These are phyloP conservation scores for Artibeus lituratus DNA, from an alignment of 2,797 vertebrate species.

Conservation along the genomic window DNA sequence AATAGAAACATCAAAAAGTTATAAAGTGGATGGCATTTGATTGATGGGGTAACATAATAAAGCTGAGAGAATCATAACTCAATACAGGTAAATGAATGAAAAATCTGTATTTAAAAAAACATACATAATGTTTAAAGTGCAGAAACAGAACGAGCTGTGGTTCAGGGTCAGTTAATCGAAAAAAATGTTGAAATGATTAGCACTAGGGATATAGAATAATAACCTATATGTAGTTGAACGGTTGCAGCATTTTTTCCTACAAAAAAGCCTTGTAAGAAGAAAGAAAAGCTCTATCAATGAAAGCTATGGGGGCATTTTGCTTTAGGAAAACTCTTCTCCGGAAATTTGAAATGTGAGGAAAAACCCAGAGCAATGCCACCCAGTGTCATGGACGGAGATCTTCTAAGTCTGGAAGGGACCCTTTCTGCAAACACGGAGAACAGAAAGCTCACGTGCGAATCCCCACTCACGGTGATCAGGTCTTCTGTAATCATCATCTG, in stretches of 20 bases:
- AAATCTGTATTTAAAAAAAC: not conserved
- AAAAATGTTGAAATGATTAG: not conserved
- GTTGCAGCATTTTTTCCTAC: not conserved
- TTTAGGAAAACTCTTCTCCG: not conserved
- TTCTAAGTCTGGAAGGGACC: not conserved
- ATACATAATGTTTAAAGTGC: not conserved
- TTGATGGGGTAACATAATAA: not conserved
- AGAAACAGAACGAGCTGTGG: not conserved
- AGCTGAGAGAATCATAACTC: not conserved
- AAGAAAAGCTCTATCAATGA: not conserved
- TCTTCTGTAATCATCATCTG: not conserved
- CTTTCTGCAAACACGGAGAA: fast-evolving
- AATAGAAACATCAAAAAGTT: not conserved
- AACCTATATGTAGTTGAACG: not conserved
- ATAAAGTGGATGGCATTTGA: not conserved
- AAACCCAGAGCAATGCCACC: not conserved
- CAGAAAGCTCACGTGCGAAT: not conserved
- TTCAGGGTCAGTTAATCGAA: not conserved
- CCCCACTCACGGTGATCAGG: fast-evolving
- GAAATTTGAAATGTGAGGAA: not conserved
- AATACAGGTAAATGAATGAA: not conserved
- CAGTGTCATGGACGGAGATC: not conserved
- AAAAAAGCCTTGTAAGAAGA: not conserved
- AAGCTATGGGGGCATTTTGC: not conserved
- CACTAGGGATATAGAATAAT: not conserved